phyloP scores from a whole-genome alignment of 2,113 vertebrate species.

The Spilogale gracilis region DNA sequence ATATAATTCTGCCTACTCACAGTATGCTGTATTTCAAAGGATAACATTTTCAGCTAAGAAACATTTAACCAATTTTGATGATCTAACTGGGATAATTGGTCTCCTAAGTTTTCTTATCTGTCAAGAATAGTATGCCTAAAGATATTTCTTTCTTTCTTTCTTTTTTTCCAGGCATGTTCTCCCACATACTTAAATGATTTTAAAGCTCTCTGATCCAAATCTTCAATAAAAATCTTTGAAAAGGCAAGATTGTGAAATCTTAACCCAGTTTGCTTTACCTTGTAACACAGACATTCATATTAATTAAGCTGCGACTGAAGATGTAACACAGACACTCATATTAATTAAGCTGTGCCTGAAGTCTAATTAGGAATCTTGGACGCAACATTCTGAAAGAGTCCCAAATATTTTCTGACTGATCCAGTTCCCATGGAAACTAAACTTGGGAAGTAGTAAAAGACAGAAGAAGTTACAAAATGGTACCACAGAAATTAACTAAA shows the following conservation, averaged over 20 bases:
- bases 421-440: slow-evolving; percentile 81
- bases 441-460: slow-evolving; percentile 53
- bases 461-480: slow-evolving; percentile 56
- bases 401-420: slow-evolving; percentile 64
- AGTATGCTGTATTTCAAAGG: not conserved
- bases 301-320: slow-evolving; percentile 14
- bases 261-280: not conserved
- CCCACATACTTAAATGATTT: not conserved
- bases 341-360: not conserved
- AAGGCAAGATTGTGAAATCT: not conserved
- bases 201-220: slow-evolving; percentile 33
- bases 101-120: not conserved
- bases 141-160: not conserved
- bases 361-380: slow-evolving; percentile 52
- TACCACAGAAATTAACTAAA: slow-evolving; percentile 34
- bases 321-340: not conserved
- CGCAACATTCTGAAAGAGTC: slow-evolving; percentile 68
- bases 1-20: slow-evolving; percentile 44
- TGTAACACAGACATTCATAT: not conserved
- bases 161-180: slow-evolving; percentile 25
- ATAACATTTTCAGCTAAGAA: slow-evolving; percentile 33
- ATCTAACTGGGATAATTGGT: not conserved
- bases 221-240: slow-evolving; percentile 43
- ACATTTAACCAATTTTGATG: not conserved
- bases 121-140: not conserved